Evolutionary conservation across 2,797 vertebrate genomes (phyloP).

Genomic region (Macropodus opercularis): DNA sequence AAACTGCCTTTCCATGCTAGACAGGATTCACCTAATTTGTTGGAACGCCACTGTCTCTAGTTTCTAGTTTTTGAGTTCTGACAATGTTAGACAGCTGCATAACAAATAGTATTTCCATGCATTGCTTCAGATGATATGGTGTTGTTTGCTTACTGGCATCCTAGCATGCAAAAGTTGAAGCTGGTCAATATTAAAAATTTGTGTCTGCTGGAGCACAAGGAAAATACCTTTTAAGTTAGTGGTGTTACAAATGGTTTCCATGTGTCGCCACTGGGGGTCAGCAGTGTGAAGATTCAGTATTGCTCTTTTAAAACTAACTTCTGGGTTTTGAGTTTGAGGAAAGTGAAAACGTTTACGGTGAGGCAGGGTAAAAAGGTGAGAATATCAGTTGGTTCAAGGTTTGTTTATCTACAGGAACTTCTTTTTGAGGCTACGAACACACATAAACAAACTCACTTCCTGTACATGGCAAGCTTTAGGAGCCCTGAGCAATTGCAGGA

Average conservation of each 20-base stretch:
- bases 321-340: not conserved
- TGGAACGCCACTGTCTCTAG: no score
- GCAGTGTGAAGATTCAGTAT: not conserved
- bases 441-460: conserved; percentile 39
- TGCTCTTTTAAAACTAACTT: conserved; percentile 9
- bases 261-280: not conserved
- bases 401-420: conserved; percentile 44
- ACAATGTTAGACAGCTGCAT: not conserved
- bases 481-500: conserved; percentile 57
- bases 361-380: conserved; percentile 31
- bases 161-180: not conserved
- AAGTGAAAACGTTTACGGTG: conserved; percentile 17
- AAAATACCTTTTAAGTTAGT: not conserved
- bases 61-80: no score
- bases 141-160: not conserved
- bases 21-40: no score
- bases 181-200: not conserved
- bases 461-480: conserved; percentile 29
- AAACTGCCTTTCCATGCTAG: no score
- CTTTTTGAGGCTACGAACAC: conserved; percentile 8
- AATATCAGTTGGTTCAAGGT: conserved; percentile 43
- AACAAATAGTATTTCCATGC: not conserved
- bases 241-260: not conserved
- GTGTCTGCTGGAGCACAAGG: no score
- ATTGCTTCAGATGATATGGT: not conserved